Conservation (phyloP, 2,888 invertebrate species). For the Geotrupes spiniger region DNA sequence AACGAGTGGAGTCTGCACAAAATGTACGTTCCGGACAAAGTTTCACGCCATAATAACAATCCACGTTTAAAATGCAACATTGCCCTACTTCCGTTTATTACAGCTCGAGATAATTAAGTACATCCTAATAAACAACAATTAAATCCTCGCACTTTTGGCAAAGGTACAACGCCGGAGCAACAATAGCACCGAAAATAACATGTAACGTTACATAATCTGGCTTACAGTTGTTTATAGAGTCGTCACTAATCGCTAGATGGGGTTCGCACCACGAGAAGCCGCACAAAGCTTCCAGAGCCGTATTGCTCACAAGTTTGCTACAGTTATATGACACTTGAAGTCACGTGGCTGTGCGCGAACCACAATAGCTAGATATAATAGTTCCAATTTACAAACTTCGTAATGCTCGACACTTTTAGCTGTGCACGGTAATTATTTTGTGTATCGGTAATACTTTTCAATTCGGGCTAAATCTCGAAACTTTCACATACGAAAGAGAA, state of each 20-base stretch:
- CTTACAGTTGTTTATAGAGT: constrained; percentile 24
- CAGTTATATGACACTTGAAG: constrained; percentile 11
- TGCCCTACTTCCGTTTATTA: neutral
- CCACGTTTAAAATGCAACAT: constrained; percentile 2
- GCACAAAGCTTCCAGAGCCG: constrained; percentile 19
- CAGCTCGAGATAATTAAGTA: constrained; percentile 3
- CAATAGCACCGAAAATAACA: constrained; percentile 25
- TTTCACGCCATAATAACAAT: constrained; percentile 3
- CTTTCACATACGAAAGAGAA: constrained; percentile 23
- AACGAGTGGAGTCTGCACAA: too few relatives aligned
- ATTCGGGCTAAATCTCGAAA: neutral
- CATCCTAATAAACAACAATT: constrained; percentile 2
- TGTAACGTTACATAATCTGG: constrained; percentile 24
- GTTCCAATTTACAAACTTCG: too few relatives aligned
- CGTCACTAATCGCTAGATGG: constrained; percentile 27
- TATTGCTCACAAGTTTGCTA: constrained; percentile 21
- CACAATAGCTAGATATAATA: too few relatives aligned
- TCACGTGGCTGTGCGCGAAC: neutral
- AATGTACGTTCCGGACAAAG: neutral
- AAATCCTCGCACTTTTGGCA: constrained; percentile 6
- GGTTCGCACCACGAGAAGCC: constrained; percentile 22
- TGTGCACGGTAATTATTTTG: too few relatives aligned
- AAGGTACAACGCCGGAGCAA: constrained; percentile 11
- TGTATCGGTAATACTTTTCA: too few relatives aligned
- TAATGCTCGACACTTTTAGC: too few relatives aligned